Base-by-base conservation (phyloP, 2,797 vertebrate genomes). In the Dendrocincla tyrannina region DNA sequence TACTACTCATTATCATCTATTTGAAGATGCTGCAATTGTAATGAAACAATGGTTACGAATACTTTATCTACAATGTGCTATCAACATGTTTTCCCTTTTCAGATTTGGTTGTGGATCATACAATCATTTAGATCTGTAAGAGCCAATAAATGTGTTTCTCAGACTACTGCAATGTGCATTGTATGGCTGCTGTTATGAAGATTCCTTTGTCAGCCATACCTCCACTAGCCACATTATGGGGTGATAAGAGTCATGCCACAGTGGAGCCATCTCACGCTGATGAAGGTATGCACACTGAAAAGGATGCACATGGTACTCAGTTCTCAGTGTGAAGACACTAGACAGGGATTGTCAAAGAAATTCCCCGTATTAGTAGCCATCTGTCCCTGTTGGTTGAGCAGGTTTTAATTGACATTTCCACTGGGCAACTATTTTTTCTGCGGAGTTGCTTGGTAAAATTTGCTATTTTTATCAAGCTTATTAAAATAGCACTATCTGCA, bases 11-110 rank as follows among this genome's bases (percentile, higher is more conserved):
- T 80, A 86, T 84, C 60, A 85, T 73, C 83, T 59, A 15, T 95
- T 93, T 92, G 85, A 46, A 91, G 49, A 46, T 46, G 58, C 23
- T 79, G 25, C 60, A 89, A 60, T 46, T 91, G 91, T 88, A 95
- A 74, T 67, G 28, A 73, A 96, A 69, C 37, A 39, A 44, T 83
- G 85, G 74, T 91, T 75, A 83, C 47, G 64, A 91, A 69, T 81
- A 79, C 66, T n/a, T 81, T 41, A 24, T 58, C 74, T 87, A 35
- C 68, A 25, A 10, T 15, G 22, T 19, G 2, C 55, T 83, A 44
- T 91, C 78, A 70, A 67, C 9, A 4, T 15, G 25, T 30, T 47
- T 63, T 88, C 59, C 67, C 30, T 52, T 91, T 89, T 81, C 84
- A 95, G 67, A 25, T 90, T 70, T 78, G 13, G n/a, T 23, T 49